Percentiles rank a stretch among this genome's conserved stretches.
These are phyloP conservation scores for Leptinotarsa tumamoca DNA, from an alignment of 2,888 invertebrate genomes.

Conservation along the genomic window DNA sequence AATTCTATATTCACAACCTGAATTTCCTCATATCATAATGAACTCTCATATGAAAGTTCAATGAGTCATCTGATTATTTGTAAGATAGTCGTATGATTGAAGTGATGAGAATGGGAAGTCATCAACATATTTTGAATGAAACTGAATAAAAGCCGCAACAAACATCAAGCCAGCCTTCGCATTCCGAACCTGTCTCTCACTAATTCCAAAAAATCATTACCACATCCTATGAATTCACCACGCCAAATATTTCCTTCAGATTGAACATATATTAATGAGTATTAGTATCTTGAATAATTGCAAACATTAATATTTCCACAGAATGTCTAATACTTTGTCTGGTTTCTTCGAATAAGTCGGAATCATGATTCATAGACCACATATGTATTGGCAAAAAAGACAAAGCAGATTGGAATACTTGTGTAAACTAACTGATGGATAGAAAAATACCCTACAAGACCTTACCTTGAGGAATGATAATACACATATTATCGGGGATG, in stretches of 20 bases:
- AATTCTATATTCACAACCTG: no score
- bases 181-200: slow-evolving; percentile 2
- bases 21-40: no score
- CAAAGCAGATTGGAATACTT: neutral
- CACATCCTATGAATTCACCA: slow-evolving; percentile 46
- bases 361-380: slow-evolving; percentile 49
- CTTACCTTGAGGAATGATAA: neutral
- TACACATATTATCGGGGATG: neutral
- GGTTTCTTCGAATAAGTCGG: slow-evolving; percentile 30
- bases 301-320: slow-evolving; percentile 42
- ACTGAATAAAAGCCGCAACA: neutral
- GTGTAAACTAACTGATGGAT: neutral
- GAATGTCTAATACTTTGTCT: slow-evolving; percentile 37
- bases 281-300: slow-evolving; percentile 43
- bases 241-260: slow-evolving; percentile 38
- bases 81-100: neutral
- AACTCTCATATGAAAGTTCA: no score
- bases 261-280: slow-evolving; percentile 38
- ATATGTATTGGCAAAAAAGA: slow-evolving; percentile 32
- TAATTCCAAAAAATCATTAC: slow-evolving; percentile 48
- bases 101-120: neutral
- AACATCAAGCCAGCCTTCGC: slow-evolving; percentile 3
- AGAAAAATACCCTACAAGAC: neutral
- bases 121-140: neutral
- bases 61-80: no score